These are phyloP conservation scores for Dreissena rostriformis DNA, from an alignment of 1,140 invertebrate genomes.

Conservation along the genomic window DNA sequence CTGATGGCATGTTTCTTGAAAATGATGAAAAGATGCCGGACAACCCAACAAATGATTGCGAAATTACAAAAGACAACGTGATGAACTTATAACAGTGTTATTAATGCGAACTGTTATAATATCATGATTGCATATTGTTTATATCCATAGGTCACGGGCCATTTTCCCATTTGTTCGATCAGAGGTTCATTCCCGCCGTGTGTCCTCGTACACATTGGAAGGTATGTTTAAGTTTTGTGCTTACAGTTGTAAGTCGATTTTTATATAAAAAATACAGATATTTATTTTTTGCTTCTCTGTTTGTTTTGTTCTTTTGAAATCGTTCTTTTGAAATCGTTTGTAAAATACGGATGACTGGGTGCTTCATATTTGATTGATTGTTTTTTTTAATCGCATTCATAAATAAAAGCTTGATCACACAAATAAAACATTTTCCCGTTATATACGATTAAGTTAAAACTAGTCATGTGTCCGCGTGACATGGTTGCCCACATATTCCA, in stretches of 20 bases:
- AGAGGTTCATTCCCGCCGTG: conserved; percentile 53
- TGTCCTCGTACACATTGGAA: conserved; percentile 54
- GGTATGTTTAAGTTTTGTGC: conserved; percentile 17
- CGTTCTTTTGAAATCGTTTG: neutral
- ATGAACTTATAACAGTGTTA: too few relatives aligned
- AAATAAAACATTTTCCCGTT: too few relatives aligned
- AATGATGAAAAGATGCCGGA: too few relatives aligned
- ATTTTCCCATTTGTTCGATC: conserved; percentile 65
- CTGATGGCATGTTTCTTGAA: too few relatives aligned
- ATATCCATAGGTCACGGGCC: conserved; percentile 59
- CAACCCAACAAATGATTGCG: too few relatives aligned
- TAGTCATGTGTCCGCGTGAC: too few relatives aligned
- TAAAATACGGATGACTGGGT: neutral
- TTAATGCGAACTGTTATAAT: neutral
- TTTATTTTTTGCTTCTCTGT: neutral
- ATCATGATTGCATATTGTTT: neutral
- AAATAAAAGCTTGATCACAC: neutral
- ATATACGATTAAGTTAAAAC: too few relatives aligned
- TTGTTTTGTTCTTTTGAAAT: neutral
- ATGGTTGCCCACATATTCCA: too few relatives aligned
- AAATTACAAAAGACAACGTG: too few relatives aligned
- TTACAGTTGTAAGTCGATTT: neutral
- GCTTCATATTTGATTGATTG: conserved; percentile 1
- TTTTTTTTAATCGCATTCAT: too few relatives aligned
- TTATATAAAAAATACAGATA: neutral